A percentile compares a stretch with the other conserved stretches of the same genome.
phyloP scores from a whole-genome alignment of 2,888 invertebrate genomes.

The Meghimatium bilineatum region DNA sequence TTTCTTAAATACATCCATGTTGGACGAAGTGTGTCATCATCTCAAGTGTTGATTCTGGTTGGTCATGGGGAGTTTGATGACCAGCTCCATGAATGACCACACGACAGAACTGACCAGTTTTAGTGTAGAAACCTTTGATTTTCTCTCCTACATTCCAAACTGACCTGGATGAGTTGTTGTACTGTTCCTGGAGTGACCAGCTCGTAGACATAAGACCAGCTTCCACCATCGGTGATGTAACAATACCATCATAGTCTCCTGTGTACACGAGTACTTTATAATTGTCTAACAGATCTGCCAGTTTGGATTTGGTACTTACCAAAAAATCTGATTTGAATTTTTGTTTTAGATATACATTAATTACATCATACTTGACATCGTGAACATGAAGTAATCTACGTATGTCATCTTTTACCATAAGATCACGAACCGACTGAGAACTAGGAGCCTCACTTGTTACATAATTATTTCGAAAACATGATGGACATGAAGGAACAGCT shows the following conservation, averaged over 20 bases:
- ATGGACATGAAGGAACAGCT: neutral
- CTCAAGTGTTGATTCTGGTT: neutral
- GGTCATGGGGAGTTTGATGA: slow-evolving; percentile 11
- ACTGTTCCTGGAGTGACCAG: slow-evolving; percentile 19
- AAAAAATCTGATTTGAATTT: neutral
- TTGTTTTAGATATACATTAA: neutral
- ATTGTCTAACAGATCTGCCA: slow-evolving; percentile 26
- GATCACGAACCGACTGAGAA: neutral
- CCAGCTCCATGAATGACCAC: slow-evolving; percentile 26
- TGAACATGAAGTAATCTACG: neutral
- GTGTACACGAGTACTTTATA: slow-evolving; percentile 28
- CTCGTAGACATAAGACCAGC: slow-evolving; percentile 13
- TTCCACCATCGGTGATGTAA: neutral
- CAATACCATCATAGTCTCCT: slow-evolving; percentile 22
- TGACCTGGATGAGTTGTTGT: slow-evolving; percentile 14
- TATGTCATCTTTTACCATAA: neutral
- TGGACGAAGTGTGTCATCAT: slow-evolving; percentile 18
- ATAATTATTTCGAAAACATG: neutral
- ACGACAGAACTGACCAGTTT: slow-evolving; percentile 27
- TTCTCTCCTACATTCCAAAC: neutral
- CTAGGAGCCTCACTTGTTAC: neutral
- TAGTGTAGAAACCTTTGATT: slow-evolving; percentile 18
- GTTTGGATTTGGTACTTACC: slow-evolving; percentile 5
- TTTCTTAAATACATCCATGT: slow-evolving; percentile 11
- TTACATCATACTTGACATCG: neutral